A percentile compares a stretch with the other conserved stretches of the same genome.
These are phyloP conservation scores for Arothron firmamentum DNA, from an alignment of 2,113 vertebrate species.

Conservation along the genomic window DNA sequence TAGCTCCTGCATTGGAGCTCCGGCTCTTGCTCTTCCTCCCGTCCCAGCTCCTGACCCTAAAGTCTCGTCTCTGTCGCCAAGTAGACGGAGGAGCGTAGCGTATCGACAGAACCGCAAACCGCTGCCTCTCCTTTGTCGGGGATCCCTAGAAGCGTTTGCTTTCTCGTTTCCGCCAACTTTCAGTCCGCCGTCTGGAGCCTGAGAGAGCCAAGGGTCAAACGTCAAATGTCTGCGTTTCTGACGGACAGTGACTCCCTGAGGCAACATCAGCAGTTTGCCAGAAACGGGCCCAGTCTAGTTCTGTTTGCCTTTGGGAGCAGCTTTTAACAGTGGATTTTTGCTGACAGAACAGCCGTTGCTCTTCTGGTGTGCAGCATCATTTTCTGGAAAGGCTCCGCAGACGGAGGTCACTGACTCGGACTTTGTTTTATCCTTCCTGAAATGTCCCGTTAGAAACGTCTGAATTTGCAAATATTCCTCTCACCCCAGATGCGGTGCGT, in stretches of 20 bases:
- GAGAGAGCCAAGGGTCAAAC: constrained; percentile 51
- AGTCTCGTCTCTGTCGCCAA: too few species aligned
- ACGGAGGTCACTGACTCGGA: constrained; percentile 20
- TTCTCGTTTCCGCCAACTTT: constrained; percentile 19
- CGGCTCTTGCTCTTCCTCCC: too few species aligned
- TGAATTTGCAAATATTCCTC: constrained; percentile 4
- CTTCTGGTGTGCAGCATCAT: constrained; percentile 36
- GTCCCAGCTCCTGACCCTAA: too few species aligned
- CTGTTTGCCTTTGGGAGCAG: constrained; percentile 37
- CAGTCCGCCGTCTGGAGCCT: constrained; percentile 14
- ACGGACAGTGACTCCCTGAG: constrained; percentile 48
- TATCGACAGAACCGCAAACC: too few species aligned
- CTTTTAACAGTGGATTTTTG: constrained; percentile 33
- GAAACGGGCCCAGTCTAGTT: constrained; percentile 37
- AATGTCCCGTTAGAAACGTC: constrained; percentile 19
- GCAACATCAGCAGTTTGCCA: constrained; percentile 58
- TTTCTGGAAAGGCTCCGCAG: constrained; percentile 37
- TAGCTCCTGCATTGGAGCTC: too few species aligned
- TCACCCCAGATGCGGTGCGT: too few species aligned
- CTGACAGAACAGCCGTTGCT: constrained; percentile 49
- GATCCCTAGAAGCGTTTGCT: constrained; percentile 21
- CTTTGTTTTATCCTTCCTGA: constrained; percentile 1
- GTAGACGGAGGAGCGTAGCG: too few species aligned
- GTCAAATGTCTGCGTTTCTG: constrained; percentile 60
- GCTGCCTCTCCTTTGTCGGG: constrained; percentile 16